phyloP scores from a whole-genome alignment of 1,140 invertebrate genomes.

The Eupristina koningsbergeri region DNA sequence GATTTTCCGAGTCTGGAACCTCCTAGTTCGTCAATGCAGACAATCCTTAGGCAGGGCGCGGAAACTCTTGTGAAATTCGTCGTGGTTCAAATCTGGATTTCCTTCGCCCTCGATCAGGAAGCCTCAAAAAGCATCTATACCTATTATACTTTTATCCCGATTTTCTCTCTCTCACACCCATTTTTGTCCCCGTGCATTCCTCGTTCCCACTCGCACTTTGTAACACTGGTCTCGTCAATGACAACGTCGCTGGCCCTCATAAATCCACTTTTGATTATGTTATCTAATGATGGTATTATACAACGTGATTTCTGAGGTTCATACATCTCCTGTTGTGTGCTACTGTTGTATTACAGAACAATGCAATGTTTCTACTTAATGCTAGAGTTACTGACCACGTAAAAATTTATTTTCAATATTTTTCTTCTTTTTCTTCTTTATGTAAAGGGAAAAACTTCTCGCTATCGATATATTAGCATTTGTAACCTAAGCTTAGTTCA shows the following conservation, averaged over 20 bases:
- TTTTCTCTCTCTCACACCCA: constrained; percentile 27
- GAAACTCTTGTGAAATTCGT: constrained; percentile 49
- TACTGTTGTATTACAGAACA: constrained; percentile 50
- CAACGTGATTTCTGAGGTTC: constrained; percentile 70
- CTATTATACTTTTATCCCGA: constrained; percentile 42
- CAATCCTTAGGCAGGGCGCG: constrained; percentile 29
- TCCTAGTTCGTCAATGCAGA: constrained; percentile 16
- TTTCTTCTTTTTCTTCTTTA: background rate
- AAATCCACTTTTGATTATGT: constrained; percentile 73
- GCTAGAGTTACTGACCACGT: background rate
- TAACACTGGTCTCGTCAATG: no score
- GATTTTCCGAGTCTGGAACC: background rate
- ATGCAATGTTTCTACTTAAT: constrained; percentile 37
- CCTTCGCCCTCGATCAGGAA: background rate
- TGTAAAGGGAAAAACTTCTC: background rate
- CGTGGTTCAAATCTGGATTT: constrained; percentile 39
- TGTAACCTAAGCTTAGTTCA: background rate
- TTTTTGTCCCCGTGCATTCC: background rate
- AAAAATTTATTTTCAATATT: background rate
- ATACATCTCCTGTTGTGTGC: constrained; percentile 53
- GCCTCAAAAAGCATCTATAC: constrained; percentile 28
- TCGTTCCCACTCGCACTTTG: background rate
- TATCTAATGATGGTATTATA: constrained; percentile 72
- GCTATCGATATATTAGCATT: background rate
- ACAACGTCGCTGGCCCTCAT: constrained; percentile 57